Evolutionary conservation across 37 sponge, comb jelly and placozoan genomes (phyloP).

Genomic region (Aplysina aerophoba): DNA sequence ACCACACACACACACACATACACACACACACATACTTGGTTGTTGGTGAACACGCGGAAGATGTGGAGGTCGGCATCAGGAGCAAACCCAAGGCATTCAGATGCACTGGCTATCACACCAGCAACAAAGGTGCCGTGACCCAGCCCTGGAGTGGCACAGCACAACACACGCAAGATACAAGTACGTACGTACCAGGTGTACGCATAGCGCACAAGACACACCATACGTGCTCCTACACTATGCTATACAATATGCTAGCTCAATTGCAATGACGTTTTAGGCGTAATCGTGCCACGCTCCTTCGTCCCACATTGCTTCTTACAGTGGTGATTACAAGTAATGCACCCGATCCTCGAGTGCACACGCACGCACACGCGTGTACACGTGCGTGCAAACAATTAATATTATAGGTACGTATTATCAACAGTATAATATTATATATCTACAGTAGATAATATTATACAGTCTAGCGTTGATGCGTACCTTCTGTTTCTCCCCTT

Average conservation of each 20-base stretch:
- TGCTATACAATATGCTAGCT: too few relatives aligned
- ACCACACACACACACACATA: background rate
- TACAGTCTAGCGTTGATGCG: too few relatives aligned
- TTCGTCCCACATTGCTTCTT: too few relatives aligned
- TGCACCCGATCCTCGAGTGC: background rate
- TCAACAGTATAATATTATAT: too few relatives aligned
- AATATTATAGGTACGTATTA: too few relatives aligned
- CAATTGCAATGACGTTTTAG: too few relatives aligned
- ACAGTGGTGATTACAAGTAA: background rate
- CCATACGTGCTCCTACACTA: too few relatives aligned
- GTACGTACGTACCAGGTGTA: too few relatives aligned
- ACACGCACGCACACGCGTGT: background rate
- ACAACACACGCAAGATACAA: background rate
- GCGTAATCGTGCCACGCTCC: too few relatives aligned
- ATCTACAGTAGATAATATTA: too few relatives aligned
- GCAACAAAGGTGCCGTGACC: slow-evolving; percentile 99
- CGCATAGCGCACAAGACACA: too few relatives aligned
- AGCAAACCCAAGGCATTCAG: slow-evolving; percentile 98
- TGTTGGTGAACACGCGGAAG: slow-evolving; percentile 95
- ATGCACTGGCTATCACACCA: slow-evolving; percentile 95
- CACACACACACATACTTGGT: slow-evolving; percentile 60
- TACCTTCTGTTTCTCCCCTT: too few relatives aligned
- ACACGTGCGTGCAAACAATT: background rate
- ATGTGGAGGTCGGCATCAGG: slow-evolving; percentile 94
- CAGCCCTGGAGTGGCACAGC: slow-evolving; percentile 38